phyloP scores from a whole-genome alignment of 2,888 invertebrate species.

The Pristionchus fissidentatus region DNA sequence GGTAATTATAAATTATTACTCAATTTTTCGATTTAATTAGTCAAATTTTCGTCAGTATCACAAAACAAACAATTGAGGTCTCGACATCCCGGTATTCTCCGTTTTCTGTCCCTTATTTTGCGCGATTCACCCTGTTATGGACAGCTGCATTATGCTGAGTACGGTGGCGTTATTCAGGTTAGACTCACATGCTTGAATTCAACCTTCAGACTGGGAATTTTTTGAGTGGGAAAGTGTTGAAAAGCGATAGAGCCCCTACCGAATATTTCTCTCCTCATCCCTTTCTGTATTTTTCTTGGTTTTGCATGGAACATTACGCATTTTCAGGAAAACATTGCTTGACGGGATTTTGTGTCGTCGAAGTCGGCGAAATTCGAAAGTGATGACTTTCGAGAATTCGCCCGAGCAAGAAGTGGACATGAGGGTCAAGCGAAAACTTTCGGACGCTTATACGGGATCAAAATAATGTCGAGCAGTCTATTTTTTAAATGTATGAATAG shows the following conservation, averaged over 20 bases:
- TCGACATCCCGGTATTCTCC: conserved; percentile 1
- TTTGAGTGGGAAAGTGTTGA: no score
- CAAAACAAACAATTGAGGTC: not conserved
- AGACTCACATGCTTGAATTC: no score
- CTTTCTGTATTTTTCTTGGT: no score
- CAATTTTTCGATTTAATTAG: not conserved
- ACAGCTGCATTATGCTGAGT: not conserved
- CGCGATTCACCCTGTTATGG: not conserved
- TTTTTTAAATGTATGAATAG: no score
- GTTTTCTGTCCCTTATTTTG: not conserved
- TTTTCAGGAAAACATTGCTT: not conserved
- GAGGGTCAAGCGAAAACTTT: no score
- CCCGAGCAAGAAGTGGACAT: no score
- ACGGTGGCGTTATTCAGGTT: conserved; percentile 14
- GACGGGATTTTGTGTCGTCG: not conserved
- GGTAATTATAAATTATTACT: not conserved
- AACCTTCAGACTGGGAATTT: no score
- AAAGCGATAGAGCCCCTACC: no score
- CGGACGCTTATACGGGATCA: no score
- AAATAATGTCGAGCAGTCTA: no score
- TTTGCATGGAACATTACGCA: no score
- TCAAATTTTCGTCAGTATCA: not conserved
- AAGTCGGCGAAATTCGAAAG: not conserved
- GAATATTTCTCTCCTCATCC: no score
- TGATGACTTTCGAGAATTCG: not conserved